Base-by-base conservation (phyloP, 2,888 invertebrate species). In the Drosophila conformis region DNA sequence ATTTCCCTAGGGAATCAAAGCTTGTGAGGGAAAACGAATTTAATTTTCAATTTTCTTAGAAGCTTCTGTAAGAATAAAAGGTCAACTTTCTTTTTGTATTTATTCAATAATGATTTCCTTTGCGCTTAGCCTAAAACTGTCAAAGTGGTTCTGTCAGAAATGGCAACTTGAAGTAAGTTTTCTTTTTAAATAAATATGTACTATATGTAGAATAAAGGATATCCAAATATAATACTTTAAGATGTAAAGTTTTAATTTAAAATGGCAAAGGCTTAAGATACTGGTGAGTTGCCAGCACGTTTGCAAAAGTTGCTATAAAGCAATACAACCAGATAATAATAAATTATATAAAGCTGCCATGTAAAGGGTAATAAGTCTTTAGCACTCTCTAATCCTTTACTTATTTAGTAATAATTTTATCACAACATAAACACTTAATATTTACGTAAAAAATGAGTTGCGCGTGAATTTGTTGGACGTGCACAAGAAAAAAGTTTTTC, bases 401-500 rank as follows among this genome's bases (percentile, higher is more conserved):
- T 21, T 7, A 42, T 42, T 42, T 46, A 13, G 1, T 46, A 21
- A 21, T 46, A 4, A 7, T 21, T 46, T 46, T 21, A 13, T 13
- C 13, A 42, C 13, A 21, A 11, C 1, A 21, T 42, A 29, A 40
- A 21, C 13, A 38, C 2, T 29, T 2, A 7, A 31, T 3, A 31
- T 6, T 15, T 25, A 11, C 21, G 15, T 15, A 31, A 40, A 46
- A 48, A 60, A 69, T 29, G 13, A 35, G 53, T 25, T 10, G 18
- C 2, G 10, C 7, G 21, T 21, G 8, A 15, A 33, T 52, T 33
- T 21, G 8, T 25, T 31, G 29, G 66, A 67, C 48, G 52, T 61
- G 59, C 29, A 58, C 33, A 60, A 61, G 56, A 51, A 54, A 52
- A 38, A 73, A 66, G 64, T 69, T 79, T 74, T 66, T 74, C 64